Evolutionary conservation across 2,113 vertebrate genomes (phyloP).

Genomic region (Xiphophorus hellerii): DNA sequence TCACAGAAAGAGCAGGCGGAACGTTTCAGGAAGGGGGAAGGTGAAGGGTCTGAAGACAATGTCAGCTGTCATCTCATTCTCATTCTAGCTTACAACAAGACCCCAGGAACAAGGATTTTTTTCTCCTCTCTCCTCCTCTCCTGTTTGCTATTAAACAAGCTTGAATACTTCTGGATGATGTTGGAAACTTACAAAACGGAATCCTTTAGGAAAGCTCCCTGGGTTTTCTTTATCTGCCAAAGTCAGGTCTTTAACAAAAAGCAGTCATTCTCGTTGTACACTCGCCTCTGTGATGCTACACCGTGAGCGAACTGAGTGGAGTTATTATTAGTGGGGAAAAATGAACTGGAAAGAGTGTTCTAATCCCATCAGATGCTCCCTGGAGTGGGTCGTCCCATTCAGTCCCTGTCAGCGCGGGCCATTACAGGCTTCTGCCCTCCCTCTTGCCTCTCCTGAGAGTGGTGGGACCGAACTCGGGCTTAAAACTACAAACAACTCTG

Average conservation of each 20-base stretch:
- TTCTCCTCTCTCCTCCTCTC: conserved; percentile 14
- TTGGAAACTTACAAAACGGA: conserved; percentile 18
- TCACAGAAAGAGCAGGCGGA: neutral
- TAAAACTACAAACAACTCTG: conserved; percentile 77
- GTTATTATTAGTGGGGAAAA: conserved; percentile 45
- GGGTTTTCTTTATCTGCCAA: conserved; percentile 27
- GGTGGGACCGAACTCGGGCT: conserved; percentile 72
- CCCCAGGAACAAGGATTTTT: conserved; percentile 36
- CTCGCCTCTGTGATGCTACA: conserved; percentile 36
- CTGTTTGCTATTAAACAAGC: conserved; percentile 50
- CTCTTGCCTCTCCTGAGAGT: conserved; percentile 70
- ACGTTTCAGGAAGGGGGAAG: neutral
- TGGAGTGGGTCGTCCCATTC: conserved; percentile 60
- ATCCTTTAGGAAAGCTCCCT: conserved; percentile 35
- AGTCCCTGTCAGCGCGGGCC: conserved; percentile 57
- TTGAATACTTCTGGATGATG: conserved; percentile 42
- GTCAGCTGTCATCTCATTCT: conserved; percentile 54
- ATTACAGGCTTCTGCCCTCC: conserved; percentile 55
- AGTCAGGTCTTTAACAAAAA: conserved; percentile 26
- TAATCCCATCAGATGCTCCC: conserved; percentile 75
- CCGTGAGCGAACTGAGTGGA: conserved; percentile 29
- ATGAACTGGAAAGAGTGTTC: conserved; percentile 53
- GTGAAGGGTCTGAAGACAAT: conserved; percentile 21
- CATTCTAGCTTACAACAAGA: conserved; percentile 42
- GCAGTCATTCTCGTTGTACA: conserved; percentile 11